Base-by-base conservation (phyloP, 1,140 invertebrate genomes). In the Babylonia areolata region DNA sequence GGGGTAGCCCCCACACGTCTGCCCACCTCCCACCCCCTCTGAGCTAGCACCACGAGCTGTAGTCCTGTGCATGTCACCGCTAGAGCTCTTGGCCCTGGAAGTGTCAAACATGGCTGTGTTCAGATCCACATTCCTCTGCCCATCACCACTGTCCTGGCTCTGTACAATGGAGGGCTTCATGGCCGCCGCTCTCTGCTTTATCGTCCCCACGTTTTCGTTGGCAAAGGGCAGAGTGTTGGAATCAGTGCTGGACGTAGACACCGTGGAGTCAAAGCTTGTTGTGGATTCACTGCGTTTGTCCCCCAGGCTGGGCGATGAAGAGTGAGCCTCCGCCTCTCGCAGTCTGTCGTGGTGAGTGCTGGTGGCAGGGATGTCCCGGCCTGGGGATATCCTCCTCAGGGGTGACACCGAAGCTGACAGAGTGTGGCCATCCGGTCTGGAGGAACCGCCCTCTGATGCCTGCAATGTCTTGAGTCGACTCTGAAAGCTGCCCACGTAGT, bases 151-250 rank as follows among this genome's bases (percentile, higher is more conserved):
- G 73, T 91, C 90, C 39, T 90, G 75, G 42, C 88, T 54, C 81
- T 91, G 87, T 35, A 88, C 88, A 73, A 93, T 89, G 33, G 91
- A 93, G 23, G 92, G 90, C 85, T 93, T 94, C 28, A 85, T 46
- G n/a, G 86, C 83, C 28, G 90, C 88, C 11, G 87, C 91, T 86
- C 97, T 94, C 89, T 97, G 97, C 91, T 99, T 98, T 92, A 99
- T 99, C 39, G 99, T 99, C 20, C 98, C 99, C 54, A 98, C 98
- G 95, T 99, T 99, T 93, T 99, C 99, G 94, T 99, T 99, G 86
- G 99, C 98, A 95, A 99, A 99, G 64, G 98, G 98, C 93, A 99
- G 96, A 89, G 98, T 98, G 94, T 99, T 98, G 37, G 98, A 98
- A 95, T 99, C 94, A 46, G 90, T 87, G 95, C 98, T 99, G 87